A percentile compares a stretch with the other conserved stretches of the same genome.
phyloP scores from a whole-genome alignment of 2,113 vertebrate species.

The Ranitomeya variabilis region DNA sequence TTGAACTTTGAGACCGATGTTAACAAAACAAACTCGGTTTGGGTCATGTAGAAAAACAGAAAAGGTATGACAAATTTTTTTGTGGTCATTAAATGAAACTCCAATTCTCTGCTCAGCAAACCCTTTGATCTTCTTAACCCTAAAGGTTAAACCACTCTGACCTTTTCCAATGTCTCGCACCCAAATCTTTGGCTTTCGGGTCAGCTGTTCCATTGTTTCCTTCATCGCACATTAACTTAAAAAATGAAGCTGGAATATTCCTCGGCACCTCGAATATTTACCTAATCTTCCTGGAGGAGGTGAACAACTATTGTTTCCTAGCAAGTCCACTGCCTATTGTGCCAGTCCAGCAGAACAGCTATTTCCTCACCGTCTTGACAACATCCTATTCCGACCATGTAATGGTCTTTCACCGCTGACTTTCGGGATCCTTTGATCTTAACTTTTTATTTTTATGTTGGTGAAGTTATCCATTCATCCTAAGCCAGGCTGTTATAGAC shows the following conservation, averaged over 20 bases:
- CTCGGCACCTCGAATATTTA: constrained; percentile 74
- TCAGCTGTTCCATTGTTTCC: constrained; percentile 75
- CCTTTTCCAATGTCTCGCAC: constrained; percentile 69
- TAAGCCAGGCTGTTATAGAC: constrained; percentile 39
- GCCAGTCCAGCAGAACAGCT: constrained; percentile 71
- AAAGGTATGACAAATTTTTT: constrained; percentile 64
- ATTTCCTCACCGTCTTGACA: constrained; percentile 76
- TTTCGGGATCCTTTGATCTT: constrained; percentile 73
- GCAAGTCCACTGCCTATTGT: constrained; percentile 67
- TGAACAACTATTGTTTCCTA: constrained; percentile 71
- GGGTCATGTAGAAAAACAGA: constrained; percentile 4
- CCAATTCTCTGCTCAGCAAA: constrained; percentile 67
- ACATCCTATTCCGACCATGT: constrained; percentile 71
- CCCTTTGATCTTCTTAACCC: constrained; percentile 81
- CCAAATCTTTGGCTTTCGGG: constrained; percentile 67
- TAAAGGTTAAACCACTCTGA: constrained; percentile 75
- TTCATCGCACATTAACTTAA: constrained; percentile 76
- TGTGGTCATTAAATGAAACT: constrained; percentile 71
- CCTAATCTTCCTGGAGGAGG: constrained; percentile 72
- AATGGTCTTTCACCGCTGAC: constrained; percentile 74
- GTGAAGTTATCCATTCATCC: constrained; percentile 48
- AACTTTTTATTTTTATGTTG: constrained; percentile 63
- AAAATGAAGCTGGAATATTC: constrained; percentile 69
- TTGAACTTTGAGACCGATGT: background rate
- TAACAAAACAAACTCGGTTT: constrained; percentile 22